These are phyloP conservation scores for Plagodis pulveraria DNA, from an alignment of 2,888 invertebrate genomes.

Conservation along the genomic window DNA sequence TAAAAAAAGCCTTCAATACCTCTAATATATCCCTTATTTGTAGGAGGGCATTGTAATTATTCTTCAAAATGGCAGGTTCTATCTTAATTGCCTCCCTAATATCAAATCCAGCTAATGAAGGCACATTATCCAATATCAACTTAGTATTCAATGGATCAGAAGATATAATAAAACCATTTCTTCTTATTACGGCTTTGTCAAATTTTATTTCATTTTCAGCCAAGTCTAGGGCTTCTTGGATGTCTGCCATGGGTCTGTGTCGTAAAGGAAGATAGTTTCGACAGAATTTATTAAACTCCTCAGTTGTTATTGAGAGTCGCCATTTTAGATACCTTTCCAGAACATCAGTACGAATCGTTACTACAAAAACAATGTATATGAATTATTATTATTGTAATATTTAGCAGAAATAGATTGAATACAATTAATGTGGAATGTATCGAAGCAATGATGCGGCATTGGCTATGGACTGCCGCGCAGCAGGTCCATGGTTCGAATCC, in stretches of 20 bases:
- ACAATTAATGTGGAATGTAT: not conserved
- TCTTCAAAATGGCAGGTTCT: conserved; percentile 87
- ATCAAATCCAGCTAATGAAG: conserved; percentile 80
- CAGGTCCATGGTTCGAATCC: too few species aligned
- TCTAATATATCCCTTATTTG: conserved; percentile 84
- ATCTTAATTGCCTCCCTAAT: conserved; percentile 80
- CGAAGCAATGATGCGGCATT: too few species aligned
- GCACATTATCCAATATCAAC: conserved; percentile 82
- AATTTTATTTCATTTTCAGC: conserved; percentile 85
- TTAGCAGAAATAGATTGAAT: not conserved
- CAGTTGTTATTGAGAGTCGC: conserved; percentile 62
- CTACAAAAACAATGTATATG: conserved; percentile 49
- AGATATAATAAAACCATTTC: conserved; percentile 85
- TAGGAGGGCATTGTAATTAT: conserved; percentile 81
- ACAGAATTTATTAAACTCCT: conserved; percentile 68
- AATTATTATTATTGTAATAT: too few species aligned
- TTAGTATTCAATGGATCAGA: conserved; percentile 85
- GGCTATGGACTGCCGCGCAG: too few species aligned
- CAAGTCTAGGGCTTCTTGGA: conserved; percentile 83
- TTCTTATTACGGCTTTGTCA: conserved; percentile 76
- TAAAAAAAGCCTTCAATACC: conserved; percentile 43
- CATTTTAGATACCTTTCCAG: conserved; percentile 68
- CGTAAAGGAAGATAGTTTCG: conserved; percentile 67
- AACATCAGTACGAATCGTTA: conserved; percentile 68
- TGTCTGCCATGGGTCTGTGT: conserved; percentile 72